Percentiles rank a stretch among this genome's conserved stretches.
phyloP scores from a whole-genome alignment of 2,113 vertebrate genomes.

The Catharus bicknelli region DNA sequence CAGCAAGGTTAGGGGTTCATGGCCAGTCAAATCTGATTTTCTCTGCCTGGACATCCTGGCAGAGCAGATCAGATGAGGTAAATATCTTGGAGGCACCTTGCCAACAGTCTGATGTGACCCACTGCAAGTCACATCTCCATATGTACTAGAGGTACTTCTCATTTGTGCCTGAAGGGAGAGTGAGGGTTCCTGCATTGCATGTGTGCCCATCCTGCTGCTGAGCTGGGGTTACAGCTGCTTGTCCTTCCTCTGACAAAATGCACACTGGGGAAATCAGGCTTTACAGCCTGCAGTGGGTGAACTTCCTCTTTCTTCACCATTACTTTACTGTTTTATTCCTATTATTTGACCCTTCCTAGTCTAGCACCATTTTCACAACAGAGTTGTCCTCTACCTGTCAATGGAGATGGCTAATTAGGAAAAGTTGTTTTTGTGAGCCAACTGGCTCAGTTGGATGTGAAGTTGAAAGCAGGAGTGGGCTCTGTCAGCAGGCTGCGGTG shows the following conservation, averaged over 20 bases:
- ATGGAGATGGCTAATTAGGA: neutral
- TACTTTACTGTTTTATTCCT: neutral
- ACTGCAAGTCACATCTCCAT: fast-evolving
- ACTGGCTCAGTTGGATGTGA: neutral
- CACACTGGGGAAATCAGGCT: neutral
- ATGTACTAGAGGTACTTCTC: neutral
- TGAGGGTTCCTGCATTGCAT: fast-evolving
- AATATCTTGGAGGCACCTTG: neutral
- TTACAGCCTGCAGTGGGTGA: neutral
- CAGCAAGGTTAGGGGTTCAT: neutral
- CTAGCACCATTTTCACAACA: neutral
- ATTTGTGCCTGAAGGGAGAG: neutral
- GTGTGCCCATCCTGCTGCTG: neutral
- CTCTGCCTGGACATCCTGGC: neutral
- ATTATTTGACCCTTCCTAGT: neutral
- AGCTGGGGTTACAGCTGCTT: fast-evolving
- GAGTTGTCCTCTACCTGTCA: neutral
- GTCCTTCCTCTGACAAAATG: neutral
- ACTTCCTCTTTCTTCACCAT: neutral
- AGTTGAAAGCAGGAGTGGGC: neutral
- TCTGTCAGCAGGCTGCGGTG: neutral
- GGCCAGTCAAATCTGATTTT: neutral
- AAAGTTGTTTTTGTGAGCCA: neutral
- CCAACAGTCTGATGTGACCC: neutral
- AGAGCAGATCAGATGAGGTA: neutral